These are phyloP conservation scores for Zosterops pallidus DNA, from an alignment of 2,113 vertebrate genomes.

Conservation along the genomic window DNA sequence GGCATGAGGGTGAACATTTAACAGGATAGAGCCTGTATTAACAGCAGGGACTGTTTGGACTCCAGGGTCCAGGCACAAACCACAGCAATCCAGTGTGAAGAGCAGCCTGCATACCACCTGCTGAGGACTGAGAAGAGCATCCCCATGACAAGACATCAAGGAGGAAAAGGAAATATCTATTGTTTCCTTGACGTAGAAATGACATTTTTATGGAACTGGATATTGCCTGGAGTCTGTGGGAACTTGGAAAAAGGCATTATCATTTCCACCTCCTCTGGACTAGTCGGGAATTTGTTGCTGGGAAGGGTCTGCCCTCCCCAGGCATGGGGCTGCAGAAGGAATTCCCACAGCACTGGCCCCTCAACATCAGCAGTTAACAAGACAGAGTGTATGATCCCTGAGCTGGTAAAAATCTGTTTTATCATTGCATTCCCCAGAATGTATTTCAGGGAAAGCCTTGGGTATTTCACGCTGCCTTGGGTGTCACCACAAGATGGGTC, in stretches of 20 bases:
- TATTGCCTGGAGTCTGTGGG: background rate
- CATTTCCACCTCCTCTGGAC: background rate
- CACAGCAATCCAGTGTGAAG: background rate
- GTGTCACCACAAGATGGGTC: background rate
- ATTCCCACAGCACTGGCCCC: background rate
- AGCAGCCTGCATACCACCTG: background rate
- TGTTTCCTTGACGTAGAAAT: background rate
- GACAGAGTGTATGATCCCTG: background rate
- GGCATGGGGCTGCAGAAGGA: background rate
- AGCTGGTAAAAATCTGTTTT: background rate
- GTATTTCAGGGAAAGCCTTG: background rate
- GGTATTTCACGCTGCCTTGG: background rate
- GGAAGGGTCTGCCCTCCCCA: background rate
- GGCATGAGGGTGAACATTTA: background rate
- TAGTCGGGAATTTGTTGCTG: rapidly evolving
- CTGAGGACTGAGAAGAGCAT: background rate
- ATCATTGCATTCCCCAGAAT: background rate
- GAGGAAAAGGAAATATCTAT: background rate
- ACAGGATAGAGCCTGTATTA: background rate
- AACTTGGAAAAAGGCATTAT: background rate
- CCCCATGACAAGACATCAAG: background rate
- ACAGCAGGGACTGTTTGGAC: background rate
- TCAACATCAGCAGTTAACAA: background rate
- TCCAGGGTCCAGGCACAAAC: background rate
- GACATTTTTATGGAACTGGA: background rate